Percentiles rank a stretch among this genome's conserved stretches.
Evolutionary conservation across 2,113 vertebrate species (phyloP).

Genomic region (cattle (Bos taurus)): ARS-UCD2.0 NC_037330.1:80238501-80239000

Average conservation of each 20-base stretch:
- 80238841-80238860: not conserved
- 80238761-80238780: not conserved
- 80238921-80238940: not conserved
- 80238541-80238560: not conserved
- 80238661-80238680: not conserved
- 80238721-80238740: not conserved
- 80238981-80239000: not conserved
- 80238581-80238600: not conserved
- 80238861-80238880: not conserved
- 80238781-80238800: not conserved
- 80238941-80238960: conserved; percentile 4
- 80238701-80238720: not conserved
- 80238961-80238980: not conserved
- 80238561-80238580: not conserved
- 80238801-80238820: not conserved
- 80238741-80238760: not conserved
- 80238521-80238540: not conserved
- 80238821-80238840: not conserved
- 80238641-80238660: not conserved
- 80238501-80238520: not conserved
- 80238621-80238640: not conserved
- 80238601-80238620: not conserved
- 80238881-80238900: not conserved
- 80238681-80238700: not conserved
- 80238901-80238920: not conserved